Evolutionary conservation across 23 tunicate genomes (phyloP).

Genomic region (Trididemnum clinides): DNA sequence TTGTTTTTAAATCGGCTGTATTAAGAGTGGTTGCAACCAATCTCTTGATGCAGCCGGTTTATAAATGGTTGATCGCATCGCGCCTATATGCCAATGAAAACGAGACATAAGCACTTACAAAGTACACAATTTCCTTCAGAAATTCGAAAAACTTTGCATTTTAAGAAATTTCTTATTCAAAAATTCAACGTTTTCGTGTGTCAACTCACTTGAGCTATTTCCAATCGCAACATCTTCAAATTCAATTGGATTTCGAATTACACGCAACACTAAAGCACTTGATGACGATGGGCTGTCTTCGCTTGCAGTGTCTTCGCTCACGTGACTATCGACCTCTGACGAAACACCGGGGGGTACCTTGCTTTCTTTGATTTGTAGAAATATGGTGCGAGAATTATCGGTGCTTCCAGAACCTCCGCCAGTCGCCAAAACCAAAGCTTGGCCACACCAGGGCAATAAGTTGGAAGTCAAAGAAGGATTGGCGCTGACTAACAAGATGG

Average conservation of each 20-base stretch:
- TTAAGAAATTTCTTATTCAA: background rate
- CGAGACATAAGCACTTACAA: too few species aligned
- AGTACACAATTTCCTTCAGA: background rate
- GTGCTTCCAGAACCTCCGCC: slow-evolving; percentile 27
- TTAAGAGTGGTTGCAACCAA: too few species aligned
- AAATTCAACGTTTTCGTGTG: background rate
- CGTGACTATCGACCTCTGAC: background rate
- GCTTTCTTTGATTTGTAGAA: slow-evolving; percentile 60
- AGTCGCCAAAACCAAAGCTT: slow-evolving; percentile 60
- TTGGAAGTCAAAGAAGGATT: slow-evolving; percentile 72
- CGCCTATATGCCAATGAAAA: too few species aligned
- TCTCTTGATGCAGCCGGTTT: too few species aligned
- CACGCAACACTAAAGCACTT: background rate
- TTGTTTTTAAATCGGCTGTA: too few species aligned
- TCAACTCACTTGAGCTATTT: background rate
- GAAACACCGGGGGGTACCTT: background rate
- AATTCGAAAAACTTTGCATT: background rate
- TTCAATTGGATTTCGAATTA: slow-evolving; percentile 20
- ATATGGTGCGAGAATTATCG: slow-evolving; percentile 43
- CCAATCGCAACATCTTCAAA: slow-evolving; percentile 24
- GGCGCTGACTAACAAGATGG: slow-evolving; percentile 55
- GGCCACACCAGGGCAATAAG: slow-evolving; percentile 86
- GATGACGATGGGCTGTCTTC: background rate
- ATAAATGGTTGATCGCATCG: too few species aligned
- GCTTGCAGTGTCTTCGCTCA: background rate